Evolutionary conservation across 2,797 vertebrate genomes (phyloP).

Genomic region (Fistularia tabacaria): DNA sequence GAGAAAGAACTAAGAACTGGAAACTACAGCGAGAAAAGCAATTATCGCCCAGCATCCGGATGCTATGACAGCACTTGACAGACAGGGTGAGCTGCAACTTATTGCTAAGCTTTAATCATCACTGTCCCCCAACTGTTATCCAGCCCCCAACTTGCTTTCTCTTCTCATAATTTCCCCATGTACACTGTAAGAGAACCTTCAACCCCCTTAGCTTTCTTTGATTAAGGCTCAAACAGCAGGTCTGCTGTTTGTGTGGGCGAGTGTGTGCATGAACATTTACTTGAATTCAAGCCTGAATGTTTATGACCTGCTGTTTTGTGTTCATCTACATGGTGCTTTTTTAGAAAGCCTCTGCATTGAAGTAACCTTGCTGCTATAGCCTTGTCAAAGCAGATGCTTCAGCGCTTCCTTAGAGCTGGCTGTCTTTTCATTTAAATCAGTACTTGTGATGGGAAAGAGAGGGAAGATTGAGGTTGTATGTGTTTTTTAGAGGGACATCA

Average conservation of each 20-base stretch:
- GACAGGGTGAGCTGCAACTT: constrained; percentile 62
- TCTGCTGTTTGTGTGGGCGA: constrained; percentile 3
- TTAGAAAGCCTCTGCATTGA: constrained; percentile 24
- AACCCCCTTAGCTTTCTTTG: constrained; percentile 42
- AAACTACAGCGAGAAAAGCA: constrained; percentile 47
- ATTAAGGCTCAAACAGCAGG: constrained; percentile 40
- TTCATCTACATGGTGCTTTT: constrained; percentile 20
- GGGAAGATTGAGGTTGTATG: too few relatives aligned
- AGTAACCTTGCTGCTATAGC: constrained; percentile 24
- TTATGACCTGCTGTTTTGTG: constrained; percentile 10
- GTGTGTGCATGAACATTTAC: constrained; percentile 1
- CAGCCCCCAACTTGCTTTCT: constrained; percentile 14
- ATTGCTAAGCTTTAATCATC: constrained; percentile 67
- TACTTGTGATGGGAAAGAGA: neutral
- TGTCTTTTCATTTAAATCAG: constrained; percentile 45
- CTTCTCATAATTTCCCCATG: constrained; percentile 40
- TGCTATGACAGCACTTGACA: constrained; percentile 64
- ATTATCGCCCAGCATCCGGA: constrained; percentile 57
- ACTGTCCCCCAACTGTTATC: constrained; percentile 7
- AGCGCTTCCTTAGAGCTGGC: constrained; percentile 39
- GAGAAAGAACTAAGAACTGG: constrained; percentile 21
- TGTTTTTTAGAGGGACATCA: too few relatives aligned
- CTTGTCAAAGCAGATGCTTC: constrained; percentile 51
- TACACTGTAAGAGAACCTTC: constrained; percentile 34
- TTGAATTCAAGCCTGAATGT: constrained; percentile 12